Conservation (phyloP, 1,140 invertebrate genomes). For the Dendroctonus valens region DNA sequence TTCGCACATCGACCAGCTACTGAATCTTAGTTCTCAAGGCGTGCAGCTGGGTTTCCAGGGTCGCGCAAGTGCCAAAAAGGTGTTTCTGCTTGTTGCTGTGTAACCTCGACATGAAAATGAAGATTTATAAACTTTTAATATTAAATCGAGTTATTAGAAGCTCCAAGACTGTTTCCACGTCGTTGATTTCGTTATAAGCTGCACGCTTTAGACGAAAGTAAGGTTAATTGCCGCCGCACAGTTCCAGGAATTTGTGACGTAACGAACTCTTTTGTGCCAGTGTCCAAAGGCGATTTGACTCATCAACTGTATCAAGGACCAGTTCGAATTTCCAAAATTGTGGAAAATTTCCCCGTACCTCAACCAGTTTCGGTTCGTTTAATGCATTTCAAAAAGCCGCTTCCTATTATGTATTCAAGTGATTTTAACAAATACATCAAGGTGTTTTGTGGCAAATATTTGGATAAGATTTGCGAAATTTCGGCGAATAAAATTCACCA, state of each 20-base stretch:
- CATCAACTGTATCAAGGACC: background rate
- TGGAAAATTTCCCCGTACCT: background rate
- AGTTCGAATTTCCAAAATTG: background rate
- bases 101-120: constrained; percentile 41
- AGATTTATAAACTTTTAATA: constrained; percentile 46
- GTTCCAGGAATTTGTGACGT: constrained; percentile 35
- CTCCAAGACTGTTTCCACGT: constrained; percentile 40
- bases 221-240: constrained; percentile 35
- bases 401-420: constrained; percentile 44
- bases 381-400: constrained; percentile 34
- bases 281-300: background rate
- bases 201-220: constrained; percentile 31
- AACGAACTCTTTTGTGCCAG: constrained; percentile 1
- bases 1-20: too few relatives aligned
- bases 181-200: constrained; percentile 35
- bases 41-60: constrained; percentile 2
- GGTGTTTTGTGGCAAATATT: constrained; percentile 38
- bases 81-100: constrained; percentile 4
- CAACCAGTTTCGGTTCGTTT: constrained; percentile 22
- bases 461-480: constrained; percentile 43
- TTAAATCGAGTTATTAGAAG: constrained; percentile 45
- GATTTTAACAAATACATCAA: constrained; percentile 42
- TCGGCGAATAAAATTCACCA: constrained; percentile 47
- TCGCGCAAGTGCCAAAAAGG: constrained; percentile 15
- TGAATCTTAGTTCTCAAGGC: too few relatives aligned